phyloP scores from a whole-genome alignment of 2,888 invertebrate genomes.

The Polydrusus pterygomalis region DNA sequence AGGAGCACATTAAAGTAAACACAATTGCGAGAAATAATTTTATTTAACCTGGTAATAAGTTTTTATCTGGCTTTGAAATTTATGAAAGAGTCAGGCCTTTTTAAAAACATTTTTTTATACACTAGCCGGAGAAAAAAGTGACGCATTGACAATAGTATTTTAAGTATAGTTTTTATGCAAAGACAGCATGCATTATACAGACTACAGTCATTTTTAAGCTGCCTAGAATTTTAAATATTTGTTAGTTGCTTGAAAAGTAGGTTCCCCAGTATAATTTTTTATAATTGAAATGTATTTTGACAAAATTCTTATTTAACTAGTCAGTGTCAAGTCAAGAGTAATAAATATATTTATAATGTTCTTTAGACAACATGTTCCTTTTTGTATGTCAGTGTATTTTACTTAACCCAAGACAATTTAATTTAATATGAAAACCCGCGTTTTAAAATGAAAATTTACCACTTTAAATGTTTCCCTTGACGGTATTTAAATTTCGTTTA shows the following conservation, averaged over 20 bases:
- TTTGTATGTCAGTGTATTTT: neutral
- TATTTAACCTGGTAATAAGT: conserved; percentile 17
- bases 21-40: conserved; percentile 15
- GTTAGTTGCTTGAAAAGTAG: no score
- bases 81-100: conserved; percentile 23
- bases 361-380: neutral
- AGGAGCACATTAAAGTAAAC: neutral
- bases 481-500: conserved; percentile 47
- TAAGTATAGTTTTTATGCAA: no score
- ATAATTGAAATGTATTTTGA: no score
- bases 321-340: no score
- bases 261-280: no score
- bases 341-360: no score
- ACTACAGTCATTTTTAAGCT: no score
- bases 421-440: conserved; percentile 35
- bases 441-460: conserved; percentile 41
- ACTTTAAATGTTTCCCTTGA: conserved; percentile 34
- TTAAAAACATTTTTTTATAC: conserved; percentile 19
- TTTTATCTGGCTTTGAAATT: conserved; percentile 16
- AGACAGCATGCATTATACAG: no score
- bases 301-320: no score
- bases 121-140: neutral
- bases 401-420: conserved; percentile 35
- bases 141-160: no score
- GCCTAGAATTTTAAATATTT: no score